These are phyloP conservation scores for Noctua fimbriata DNA, from an alignment of 2,888 invertebrate species.

Conservation along the genomic window DNA sequence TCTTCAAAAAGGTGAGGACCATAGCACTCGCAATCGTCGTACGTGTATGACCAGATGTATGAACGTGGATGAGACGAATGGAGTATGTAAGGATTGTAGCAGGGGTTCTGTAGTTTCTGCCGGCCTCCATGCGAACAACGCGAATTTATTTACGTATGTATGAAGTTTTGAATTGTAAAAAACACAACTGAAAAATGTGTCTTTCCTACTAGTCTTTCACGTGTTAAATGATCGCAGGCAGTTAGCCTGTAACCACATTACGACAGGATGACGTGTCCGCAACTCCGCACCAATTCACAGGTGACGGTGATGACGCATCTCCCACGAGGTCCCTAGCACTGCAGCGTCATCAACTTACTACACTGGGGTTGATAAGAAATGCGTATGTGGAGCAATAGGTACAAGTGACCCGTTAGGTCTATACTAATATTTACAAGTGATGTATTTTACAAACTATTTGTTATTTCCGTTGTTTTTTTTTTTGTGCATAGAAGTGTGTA, in stretches of 20 bases:
- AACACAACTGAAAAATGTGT: background rate
- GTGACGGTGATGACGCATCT: constrained; percentile 70
- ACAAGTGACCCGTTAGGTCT: constrained; percentile 28
- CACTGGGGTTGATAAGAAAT: constrained; percentile 33
- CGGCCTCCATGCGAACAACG: background rate
- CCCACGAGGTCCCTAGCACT: constrained; percentile 45
- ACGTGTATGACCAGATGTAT: background rate
- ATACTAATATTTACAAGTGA: constrained; percentile 27
- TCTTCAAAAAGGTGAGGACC: background rate
- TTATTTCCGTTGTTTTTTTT: constrained; percentile 16
- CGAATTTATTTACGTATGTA: no score
- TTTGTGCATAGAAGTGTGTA: background rate
- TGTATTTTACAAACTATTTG: constrained; percentile 19
- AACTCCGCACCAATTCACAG: constrained; percentile 53
- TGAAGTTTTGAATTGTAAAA: background rate
- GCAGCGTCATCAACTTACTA: constrained; percentile 17
- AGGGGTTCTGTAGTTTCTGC: background rate
- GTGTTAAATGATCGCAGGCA: constrained; percentile 1
- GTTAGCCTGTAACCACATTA: constrained; percentile 51
- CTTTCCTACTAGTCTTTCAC: background rate
- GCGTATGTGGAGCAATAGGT: constrained; percentile 26
- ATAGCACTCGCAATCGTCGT: background rate
- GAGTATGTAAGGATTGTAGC: background rate
- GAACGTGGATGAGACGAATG: background rate
- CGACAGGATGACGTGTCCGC: constrained; percentile 66